Base-by-base conservation (phyloP, 2,113 vertebrate species). In the Eurypyga helias region DNA sequence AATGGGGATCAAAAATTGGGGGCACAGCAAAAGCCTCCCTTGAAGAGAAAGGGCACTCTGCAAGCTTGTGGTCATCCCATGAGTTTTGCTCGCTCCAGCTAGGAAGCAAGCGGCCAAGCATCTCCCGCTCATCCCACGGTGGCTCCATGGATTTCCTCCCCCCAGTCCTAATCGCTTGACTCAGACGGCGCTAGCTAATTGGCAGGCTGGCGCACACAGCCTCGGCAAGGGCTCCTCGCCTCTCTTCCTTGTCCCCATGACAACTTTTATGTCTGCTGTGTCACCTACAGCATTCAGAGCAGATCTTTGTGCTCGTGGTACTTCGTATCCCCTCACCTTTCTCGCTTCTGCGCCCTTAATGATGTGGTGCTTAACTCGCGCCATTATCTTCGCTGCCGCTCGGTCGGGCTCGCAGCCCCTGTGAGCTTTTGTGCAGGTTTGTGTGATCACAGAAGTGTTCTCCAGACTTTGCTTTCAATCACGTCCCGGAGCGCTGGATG, bases 161-260 rank as follows among this genome's bases (percentile, higher is more conserved):
- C 34, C 33, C 3, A 0, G 23, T 55, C 38, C 38, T 17, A 3
- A 70, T 81, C 51, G 26, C 41, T 93, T 21, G 81, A 87, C 55
- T 87, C 46, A 34, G 28, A 61, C 18, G 91, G 49, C 73, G 64
- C 77, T 7, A 84, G 87, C 72, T 95, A 89, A 97, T 87, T 87
- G 89, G 93, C 91, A 92, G 89, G 75, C 83, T 55, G 71, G 61
- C 52, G 7, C 3, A 20, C 54, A 38, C n/a, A 19, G 69, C 69
- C 77, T 77, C 26, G 6, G 58, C 6, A 15, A 66, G 28, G 60
- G 15, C 90, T 91, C 43, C 71, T 90, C 45, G 6, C 70, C 57
- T 88, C 70, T 92, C 67, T 34, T 43, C 61, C 83, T 48, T 48
- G 92, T 95, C 95, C 96, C 94, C 94, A 92, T 93, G 96, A 96